Percentiles rank a stretch among this genome's conserved stretches.
Conservation (phyloP, 2,888 invertebrate genomes). For the Synergus japonicus region DNA sequence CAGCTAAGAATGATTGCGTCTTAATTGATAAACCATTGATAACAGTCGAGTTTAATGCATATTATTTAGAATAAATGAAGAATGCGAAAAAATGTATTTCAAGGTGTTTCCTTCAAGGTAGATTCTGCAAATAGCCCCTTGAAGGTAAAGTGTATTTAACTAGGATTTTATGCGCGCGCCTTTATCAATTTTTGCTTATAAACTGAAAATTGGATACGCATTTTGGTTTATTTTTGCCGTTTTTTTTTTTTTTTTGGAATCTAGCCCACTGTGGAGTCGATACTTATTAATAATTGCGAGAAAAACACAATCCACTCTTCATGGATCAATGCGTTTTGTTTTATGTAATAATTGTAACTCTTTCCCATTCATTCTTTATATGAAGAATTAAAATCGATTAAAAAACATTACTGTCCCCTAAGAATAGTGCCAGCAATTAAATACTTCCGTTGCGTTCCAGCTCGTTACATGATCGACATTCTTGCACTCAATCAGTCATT, state of each 20-base stretch:
- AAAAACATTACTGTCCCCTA: neutral
- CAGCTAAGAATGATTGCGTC: neutral
- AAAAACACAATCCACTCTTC: neutral
- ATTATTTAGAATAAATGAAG: neutral
- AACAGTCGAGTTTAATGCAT: neutral
- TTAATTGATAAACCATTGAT: neutral
- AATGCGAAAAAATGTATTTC: neutral
- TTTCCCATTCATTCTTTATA: neutral
- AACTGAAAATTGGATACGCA: no score
- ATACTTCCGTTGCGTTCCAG: slow-evolving; percentile 6
- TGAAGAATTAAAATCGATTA: neutral
- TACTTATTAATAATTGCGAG: neutral
- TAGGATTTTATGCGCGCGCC: no score
- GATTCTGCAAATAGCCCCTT: no score
- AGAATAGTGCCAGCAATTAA: slow-evolving; percentile 8
- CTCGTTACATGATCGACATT: slow-evolving; percentile 2
- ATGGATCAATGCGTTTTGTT: neutral
- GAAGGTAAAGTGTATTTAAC: no score
- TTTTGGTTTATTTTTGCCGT: no score
- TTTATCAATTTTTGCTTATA: no score
- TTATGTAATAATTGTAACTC: neutral
- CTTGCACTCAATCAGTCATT: slow-evolving; percentile 15
- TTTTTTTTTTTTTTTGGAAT: no score
- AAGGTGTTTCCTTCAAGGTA: neutral
- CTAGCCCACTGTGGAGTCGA: no score